Base-by-base conservation (phyloP, 2,113 vertebrate species). In the Marmota flaviventris region DNA sequence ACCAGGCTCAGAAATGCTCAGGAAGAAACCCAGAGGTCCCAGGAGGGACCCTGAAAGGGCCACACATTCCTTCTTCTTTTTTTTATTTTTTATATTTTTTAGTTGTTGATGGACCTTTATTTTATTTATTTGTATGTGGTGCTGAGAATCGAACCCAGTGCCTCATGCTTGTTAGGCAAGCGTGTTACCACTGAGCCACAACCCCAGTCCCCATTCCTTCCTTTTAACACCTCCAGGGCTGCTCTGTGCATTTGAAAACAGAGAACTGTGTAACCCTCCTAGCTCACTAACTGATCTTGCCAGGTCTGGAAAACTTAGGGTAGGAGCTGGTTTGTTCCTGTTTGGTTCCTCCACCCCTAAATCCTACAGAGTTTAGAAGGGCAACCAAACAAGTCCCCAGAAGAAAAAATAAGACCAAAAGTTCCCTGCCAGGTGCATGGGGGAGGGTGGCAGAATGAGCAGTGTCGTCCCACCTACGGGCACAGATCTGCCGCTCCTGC, bases 361-460 rank as follows among this genome's bases (percentile, higher is more conserved):
- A 25, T 48, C 20, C 39, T 61, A 37, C 81, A 9, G 8, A 14
- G 8, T 2, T 88, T 61, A 73, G 24, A 82, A 82, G 27, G 34
- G 13, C 14, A 42, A 14, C n/a, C 22, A 48, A 24, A 32, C n/a
- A 70, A 29, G 32, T 72, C 63, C 25, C 75, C 56, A 11, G 25
- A 39, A 85, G 56, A 78, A 86, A 73, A 93, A 93, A 70, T 24
- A 67, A 90, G 32, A 25, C 48, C 56, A 39, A 16, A 3, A 27
- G 4, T 12, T 27, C 22, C 5, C 11, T 25, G 0, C 61, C 0
- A 0, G 42, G 24, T 1, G 1, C 29, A 51, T 12, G 1, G n/a
- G 34, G 34, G 34, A 37, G 22, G 51, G 24, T 18, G 4, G 48
- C 42, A 29, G 14, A 1, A 42, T 9, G n/a, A 65, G 42, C 4